Conservation (phyloP, 2,797 vertebrate genomes). For the Pelobates cultripes region DNA sequence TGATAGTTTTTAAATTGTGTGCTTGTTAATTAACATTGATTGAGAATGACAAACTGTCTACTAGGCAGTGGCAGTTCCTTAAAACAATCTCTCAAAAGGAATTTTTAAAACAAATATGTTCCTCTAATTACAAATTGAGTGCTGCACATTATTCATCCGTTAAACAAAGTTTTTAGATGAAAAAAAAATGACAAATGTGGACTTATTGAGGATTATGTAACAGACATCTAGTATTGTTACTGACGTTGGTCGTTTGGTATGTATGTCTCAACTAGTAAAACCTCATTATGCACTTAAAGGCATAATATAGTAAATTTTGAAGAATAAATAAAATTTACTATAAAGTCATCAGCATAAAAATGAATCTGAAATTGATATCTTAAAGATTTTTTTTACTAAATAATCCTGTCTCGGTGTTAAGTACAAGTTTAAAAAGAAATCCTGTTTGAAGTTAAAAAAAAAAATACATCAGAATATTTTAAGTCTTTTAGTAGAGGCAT, state of each 20-base stretch:
- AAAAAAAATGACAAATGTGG: background rate
- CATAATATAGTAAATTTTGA: background rate
- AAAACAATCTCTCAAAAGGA: conserved; percentile 2
- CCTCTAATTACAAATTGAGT: background rate
- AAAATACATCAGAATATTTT: no score
- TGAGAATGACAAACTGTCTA: background rate
- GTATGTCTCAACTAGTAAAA: background rate
- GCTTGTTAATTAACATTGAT: background rate
- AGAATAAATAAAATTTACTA: no score
- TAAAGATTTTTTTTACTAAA: no score
- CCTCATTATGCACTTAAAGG: background rate
- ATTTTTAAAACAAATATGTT: conserved; percentile 1
- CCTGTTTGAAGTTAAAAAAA: no score
- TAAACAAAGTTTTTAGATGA: background rate
- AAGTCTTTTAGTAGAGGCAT: no score
- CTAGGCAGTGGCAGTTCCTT: background rate
- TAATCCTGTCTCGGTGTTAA: no score
- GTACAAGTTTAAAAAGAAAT: no score
- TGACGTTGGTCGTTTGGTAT: background rate
- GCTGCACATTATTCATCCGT: background rate
- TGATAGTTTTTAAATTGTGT: conserved; percentile 1
- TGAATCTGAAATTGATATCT: no score
- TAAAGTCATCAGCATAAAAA: no score
- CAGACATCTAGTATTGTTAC: background rate
- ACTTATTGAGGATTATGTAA: background rate